Base-by-base conservation (phyloP, 2,113 vertebrate genomes). In the Corydoras maculifer region DNA sequence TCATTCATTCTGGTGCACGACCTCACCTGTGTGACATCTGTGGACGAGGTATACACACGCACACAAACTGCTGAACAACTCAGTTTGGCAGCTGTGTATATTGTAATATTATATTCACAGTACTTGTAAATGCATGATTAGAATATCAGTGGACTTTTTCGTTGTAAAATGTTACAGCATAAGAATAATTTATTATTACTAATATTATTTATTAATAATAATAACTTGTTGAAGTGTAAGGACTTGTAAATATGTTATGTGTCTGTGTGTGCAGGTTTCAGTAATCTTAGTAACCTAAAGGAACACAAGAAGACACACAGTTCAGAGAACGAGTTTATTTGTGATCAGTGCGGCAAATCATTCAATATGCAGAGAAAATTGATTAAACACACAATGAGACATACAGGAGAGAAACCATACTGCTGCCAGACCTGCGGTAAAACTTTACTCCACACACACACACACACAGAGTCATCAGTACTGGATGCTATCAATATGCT, bases 21-120 rank as follows among this genome's bases (percentile, higher is more conserved):
- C 95, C 96, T 57, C 97, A 98, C 77, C 79, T 98, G 59, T 99
- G 97, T 83, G 96, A 99, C 79, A 92, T 94, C 78, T 99, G 97
- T 79, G 97, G 97, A 66, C 86, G 94, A 93, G 95, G 95, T 97
- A 63, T 11, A 51, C 68, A 59, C 11, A 54, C 68, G 53, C 25
- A 53, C 30, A 15, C 6, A 60, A 9, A 9, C 18, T 25, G 18
- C 18, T 25, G 18, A 25, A 25, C 18, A 25, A 25, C 18, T 25
- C 18, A 25, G n/a, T n/a, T n/a, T n/a, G n/a, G 18, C 18, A 25
- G 18, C 18, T 25, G 18, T 25, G 18, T 25, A 25, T 25, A 25
- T 25, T 25, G 18, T 25, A 25, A 25, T 1, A 25, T 25, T 25
- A 25, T 25, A 25, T 25, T 25, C 18, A 25, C 18, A 25, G 18